These are phyloP conservation scores for Phlogophora meticulosa DNA, from an alignment of 2,888 invertebrate genomes.

Conservation along the genomic window DNA sequence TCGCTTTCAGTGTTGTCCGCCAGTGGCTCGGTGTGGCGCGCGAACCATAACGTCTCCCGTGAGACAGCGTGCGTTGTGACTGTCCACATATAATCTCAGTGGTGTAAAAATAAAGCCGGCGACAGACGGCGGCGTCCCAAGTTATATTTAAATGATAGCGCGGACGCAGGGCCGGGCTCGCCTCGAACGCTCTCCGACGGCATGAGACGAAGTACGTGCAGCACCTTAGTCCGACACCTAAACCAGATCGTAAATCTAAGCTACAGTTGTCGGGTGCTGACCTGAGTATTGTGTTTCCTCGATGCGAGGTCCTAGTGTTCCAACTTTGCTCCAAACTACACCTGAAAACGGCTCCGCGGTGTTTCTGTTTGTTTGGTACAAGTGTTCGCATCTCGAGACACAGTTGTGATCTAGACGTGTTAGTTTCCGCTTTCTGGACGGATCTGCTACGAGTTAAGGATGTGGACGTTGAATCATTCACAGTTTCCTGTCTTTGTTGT, in stretches of 20 bases:
- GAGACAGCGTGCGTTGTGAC: constrained; percentile 83
- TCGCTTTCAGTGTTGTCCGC: constrained; percentile 62
- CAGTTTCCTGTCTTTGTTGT: constrained; percentile 79
- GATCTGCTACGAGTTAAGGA: constrained; percentile 76
- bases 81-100: constrained; percentile 79
- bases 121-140: constrained; percentile 87
- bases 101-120: constrained; percentile 90
- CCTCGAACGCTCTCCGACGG: constrained; percentile 81
- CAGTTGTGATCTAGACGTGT: constrained; percentile 61
- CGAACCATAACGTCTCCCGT: constrained; percentile 75
- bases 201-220: constrained; percentile 90
- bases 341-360: constrained; percentile 55
- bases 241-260: constrained; percentile 77
- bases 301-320: constrained; percentile 51
- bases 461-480: constrained; percentile 78
- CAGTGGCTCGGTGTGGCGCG: constrained; percentile 63
- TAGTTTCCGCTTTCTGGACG: constrained; percentile 72
- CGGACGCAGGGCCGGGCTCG: constrained; percentile 83
- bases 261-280: constrained; percentile 68
- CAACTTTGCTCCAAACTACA: constrained; percentile 50
- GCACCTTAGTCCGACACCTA: constrained; percentile 73
- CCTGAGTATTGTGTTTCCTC: constrained; percentile 69
- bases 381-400: constrained; percentile 54
- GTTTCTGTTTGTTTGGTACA: constrained; percentile 57
- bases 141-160: constrained; percentile 91